Percentiles rank a stretch among this genome's conserved stretches.
Conservation (phyloP, 2,797 vertebrate genomes). For the Manis crassicaudata region DNA sequence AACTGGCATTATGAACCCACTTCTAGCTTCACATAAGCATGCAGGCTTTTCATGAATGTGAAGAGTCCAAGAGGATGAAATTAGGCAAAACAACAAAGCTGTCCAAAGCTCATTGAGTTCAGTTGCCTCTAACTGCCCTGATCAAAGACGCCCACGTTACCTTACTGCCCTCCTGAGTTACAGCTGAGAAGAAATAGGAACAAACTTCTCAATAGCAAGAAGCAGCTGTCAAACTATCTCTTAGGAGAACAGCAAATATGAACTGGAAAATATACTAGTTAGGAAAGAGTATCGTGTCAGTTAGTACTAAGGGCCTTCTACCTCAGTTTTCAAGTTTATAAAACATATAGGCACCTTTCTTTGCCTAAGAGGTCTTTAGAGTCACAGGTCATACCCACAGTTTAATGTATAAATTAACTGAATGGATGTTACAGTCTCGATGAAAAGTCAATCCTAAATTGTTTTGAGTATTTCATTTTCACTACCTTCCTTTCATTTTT, state of each 20-base stretch:
- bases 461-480: conserved; percentile 46
- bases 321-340: background rate
- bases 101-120: no score
- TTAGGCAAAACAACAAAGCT: background rate
- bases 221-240: background rate
- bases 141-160: background rate
- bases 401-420: background rate
- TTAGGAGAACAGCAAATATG: conserved; percentile 46
- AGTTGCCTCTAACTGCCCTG: background rate
- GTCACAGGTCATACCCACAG: background rate
- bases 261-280: background rate
- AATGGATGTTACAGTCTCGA: background rate
- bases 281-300: background rate
- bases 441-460: background rate
- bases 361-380: background rate
- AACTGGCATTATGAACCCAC: conserved; percentile 22
- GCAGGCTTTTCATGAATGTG: conserved; percentile 1
- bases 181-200: conserved; percentile 56
- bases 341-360: background rate
- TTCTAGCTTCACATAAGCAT: conserved; percentile 2
- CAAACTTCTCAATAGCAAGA: conserved; percentile 57
- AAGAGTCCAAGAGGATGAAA: conserved; percentile 28
- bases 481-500: conserved; percentile 41
- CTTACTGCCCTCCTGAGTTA: conserved; percentile 34
- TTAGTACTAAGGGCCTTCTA: conserved; percentile 4